Evolutionary conservation across 2,888 invertebrate species (phyloP), one percentile per base, ranked within the genome.

Genomic region (Bursaphelenchus okinawaensis): DNA sequence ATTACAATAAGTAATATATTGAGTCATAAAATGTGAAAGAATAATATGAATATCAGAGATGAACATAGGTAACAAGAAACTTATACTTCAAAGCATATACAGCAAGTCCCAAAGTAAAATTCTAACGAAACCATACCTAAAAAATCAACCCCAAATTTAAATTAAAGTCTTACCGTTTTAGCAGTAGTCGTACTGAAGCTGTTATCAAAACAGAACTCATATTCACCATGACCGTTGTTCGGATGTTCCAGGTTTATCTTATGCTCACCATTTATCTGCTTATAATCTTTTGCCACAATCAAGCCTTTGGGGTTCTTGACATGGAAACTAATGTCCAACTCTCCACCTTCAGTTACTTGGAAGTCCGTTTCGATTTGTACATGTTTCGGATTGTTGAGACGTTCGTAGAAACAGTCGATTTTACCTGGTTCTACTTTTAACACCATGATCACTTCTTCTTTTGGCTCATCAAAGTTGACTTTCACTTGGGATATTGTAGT

Each of bases 131-230:
- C n/a, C n/a, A n/a, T n/a, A n/a, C n/a, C n/a, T n/a, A n/a, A n/a
- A n/a, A n/a, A n/a, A n/a, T n/a, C n/a, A n/a, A n/a, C n/a, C n/a
- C n/a, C n/a, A n/a, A n/a, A n/a, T n/a, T n/a, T n/a, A n/a, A n/a
- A n/a, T n/a, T n/a, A n/a, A n/a, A n/a, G n/a, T n/a, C n/a, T n/a
- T 8, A 72, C 83, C 12, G 90, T 89, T 83, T 92, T 92, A 16
- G 87, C 85, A 72, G 90, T 90, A 78, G 90, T 90, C 7, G 88
- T 84, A 82, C 90, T 91, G 82, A 89, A 90, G 0, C 87, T 88
- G 82, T 92, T 92, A 81, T 92, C 92, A 77, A 92, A 91, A 78
- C 92, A 93, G 79, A 92, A 87, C 65, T 88, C 87, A 82, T 90
- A 91, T 81, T 90, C 90, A 0, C 91, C 92, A 9, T 87, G 85